A percentile compares a stretch with the other conserved stretches of the same genome.
phyloP scores from a whole-genome alignment of 1,140 invertebrate species.

The Heliconius hewitsoni region DNA sequence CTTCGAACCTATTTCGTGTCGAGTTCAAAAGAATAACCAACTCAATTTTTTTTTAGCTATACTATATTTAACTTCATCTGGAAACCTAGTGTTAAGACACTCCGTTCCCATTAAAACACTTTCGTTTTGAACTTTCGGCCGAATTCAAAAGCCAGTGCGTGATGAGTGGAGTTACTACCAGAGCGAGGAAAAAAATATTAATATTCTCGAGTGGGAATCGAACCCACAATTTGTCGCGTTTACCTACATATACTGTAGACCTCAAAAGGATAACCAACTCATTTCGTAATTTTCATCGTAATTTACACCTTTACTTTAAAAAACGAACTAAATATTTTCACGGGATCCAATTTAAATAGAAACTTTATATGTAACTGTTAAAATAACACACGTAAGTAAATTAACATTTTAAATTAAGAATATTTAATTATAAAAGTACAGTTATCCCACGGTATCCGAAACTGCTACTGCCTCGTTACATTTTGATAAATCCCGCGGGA shows the following conservation, averaged over 20 bases:
- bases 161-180: no score
- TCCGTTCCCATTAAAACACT: background rate
- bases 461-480: background rate
- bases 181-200: background rate
- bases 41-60: no score
- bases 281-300: no score
- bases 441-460: background rate
- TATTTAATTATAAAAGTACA: background rate
- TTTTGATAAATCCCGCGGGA: background rate
- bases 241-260: no score
- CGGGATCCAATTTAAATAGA: background rate
- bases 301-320: background rate
- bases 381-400: background rate
- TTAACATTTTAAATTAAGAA: slow-evolving; percentile 2
- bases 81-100: no score
- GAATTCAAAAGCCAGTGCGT: no score
- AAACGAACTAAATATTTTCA: background rate
- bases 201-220: background rate
- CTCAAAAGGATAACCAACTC: no score
- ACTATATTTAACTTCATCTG: no score
- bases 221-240: background rate
- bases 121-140: background rate
- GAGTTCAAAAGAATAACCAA: no score
- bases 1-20: no score
- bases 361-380: background rate